Conservation (phyloP, 2,113 vertebrate genomes). For the Gallinago undulata region DNA sequence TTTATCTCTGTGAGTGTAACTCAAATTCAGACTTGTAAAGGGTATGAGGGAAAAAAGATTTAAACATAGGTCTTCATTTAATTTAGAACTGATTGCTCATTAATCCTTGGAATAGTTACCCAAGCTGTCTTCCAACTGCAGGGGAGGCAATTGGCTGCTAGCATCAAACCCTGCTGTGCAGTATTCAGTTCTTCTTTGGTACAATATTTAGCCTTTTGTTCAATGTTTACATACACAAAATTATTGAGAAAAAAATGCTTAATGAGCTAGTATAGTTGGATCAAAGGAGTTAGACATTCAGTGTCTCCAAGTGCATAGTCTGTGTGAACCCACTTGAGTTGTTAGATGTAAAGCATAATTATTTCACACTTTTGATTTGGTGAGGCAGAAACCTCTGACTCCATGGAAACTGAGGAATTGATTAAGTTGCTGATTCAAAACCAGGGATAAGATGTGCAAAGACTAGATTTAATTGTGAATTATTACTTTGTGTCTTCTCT, state of each 20-base stretch:
- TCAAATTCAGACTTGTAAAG: conserved; percentile 52
- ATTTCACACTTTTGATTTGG: conserved; percentile 39
- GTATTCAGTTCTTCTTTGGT: conserved; percentile 70
- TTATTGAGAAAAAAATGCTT: conserved; percentile 72
- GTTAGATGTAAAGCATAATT: conserved; percentile 38
- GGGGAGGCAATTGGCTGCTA: conserved; percentile 73
- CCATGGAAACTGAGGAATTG: conserved; percentile 30
- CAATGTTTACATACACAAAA: conserved; percentile 74
- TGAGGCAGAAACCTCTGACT: conserved; percentile 35
- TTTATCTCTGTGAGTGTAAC: conserved; percentile 68
- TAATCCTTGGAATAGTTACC: conserved; percentile 79
- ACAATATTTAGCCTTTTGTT: conserved; percentile 77
- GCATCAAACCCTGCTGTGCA: conserved; percentile 70
- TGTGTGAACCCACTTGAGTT: conserved; percentile 42
- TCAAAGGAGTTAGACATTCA: conserved; percentile 58
- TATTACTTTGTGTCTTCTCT: not conserved
- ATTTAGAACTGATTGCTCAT: conserved; percentile 80
- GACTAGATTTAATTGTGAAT: not conserved
- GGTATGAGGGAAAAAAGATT: conserved; percentile 40
- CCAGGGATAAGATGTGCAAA: not conserved
- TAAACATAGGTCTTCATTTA: conserved; percentile 72
- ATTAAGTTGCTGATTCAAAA: conserved; percentile 14
- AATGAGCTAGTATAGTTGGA: conserved; percentile 67
- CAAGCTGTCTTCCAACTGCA: conserved; percentile 77
- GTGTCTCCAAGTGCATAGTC: conserved; percentile 32